Conservation (phyloP, 2,113 vertebrate genomes). For the Rhinolophus ferrumequinum region DNA sequence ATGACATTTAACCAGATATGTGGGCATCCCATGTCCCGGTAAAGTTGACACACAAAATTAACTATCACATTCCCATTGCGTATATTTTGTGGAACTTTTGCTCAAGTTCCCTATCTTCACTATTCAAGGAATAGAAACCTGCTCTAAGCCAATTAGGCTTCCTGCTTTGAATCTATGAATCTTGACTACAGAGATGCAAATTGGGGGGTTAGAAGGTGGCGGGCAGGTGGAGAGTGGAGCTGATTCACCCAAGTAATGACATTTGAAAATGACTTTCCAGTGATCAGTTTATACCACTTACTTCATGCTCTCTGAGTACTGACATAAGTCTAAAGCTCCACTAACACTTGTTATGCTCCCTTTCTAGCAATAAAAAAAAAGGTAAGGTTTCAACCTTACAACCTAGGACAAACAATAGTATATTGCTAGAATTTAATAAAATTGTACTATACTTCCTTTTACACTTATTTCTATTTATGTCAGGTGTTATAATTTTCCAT, state of each 20-base stretch:
- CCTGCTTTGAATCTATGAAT: background rate
- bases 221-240: background rate
- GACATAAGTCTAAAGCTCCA: background rate
- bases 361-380: constrained; percentile 4
- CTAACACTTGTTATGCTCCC: background rate
- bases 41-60: background rate
- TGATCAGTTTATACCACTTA: background rate
- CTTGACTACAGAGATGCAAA: background rate
- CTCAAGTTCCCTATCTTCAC: background rate
- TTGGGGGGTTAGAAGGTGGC: background rate
- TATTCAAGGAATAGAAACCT: background rate
- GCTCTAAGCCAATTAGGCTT: background rate
- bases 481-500: background rate
- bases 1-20: background rate
- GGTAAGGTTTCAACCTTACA: background rate
- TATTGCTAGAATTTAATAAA: background rate
- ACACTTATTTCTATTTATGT: background rate
- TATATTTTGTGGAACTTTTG: background rate
- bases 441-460: constrained; percentile 1
- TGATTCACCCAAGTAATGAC: background rate
- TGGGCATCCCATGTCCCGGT: background rate
- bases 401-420: background rate
- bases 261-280: background rate
- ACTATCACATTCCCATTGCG: background rate
- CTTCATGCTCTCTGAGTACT: background rate